Evolutionary conservation across 2,113 vertebrate species (phyloP).

Genomic region (Antidorcas marsupialis): DNA sequence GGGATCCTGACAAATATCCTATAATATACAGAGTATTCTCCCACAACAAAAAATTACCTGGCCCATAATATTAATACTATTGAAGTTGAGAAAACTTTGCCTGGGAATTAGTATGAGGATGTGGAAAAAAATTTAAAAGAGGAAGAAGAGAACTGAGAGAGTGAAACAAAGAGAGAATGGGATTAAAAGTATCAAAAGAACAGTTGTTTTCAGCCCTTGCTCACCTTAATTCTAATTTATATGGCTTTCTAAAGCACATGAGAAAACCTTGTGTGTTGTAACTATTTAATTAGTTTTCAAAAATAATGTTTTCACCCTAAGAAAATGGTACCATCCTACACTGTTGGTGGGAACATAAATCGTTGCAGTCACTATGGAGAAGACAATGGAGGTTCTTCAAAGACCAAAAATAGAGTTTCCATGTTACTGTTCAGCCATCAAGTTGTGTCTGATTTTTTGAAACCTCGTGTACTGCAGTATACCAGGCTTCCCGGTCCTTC

Average conservation of each 20-base stretch:
- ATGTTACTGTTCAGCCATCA: not conserved
- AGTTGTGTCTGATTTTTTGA: not conserved
- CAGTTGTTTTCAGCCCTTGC: not conserved
- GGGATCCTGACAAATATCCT: not conserved
- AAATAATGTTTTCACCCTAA: not conserved
- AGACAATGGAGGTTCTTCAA: not conserved
- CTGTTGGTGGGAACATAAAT: not conserved
- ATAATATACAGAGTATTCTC: not conserved
- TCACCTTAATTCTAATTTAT: not conserved
- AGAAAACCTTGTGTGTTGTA: not conserved
- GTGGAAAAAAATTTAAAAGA: not conserved
- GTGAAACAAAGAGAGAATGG: not conserved
- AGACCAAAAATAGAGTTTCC: not conserved
- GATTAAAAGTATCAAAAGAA: not conserved
- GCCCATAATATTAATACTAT: not conserved
- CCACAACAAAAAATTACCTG: not conserved
- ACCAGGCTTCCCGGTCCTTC: not conserved
- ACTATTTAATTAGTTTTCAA: not conserved
- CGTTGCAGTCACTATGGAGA: not conserved
- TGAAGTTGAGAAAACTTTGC: not conserved
- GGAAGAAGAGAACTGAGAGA: not conserved
- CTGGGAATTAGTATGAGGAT: not conserved
- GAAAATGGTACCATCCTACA: not conserved
- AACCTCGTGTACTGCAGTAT: not conserved
- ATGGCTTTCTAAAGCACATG: not conserved